A percentile compares a stretch with the other conserved stretches of the same genome.
Evolutionary conservation across 2,797 vertebrate genomes (phyloP).

Genomic region (Fistularia tabacaria): DNA sequence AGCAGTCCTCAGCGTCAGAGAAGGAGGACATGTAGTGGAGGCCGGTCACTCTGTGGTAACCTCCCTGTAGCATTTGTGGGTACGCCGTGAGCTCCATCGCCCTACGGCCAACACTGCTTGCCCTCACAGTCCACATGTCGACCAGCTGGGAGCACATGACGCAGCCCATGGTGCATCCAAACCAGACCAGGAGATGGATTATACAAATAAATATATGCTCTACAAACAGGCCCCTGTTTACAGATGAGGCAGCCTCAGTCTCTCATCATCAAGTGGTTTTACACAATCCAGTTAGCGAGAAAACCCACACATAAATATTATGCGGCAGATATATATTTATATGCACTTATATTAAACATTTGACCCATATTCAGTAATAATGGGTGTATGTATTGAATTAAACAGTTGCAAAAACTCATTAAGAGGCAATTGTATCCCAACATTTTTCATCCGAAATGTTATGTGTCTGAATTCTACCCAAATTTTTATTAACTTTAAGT

Average conservation of each 20-base stretch:
- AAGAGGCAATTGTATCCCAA: too few relatives aligned
- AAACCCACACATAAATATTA: not conserved
- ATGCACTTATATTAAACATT: not conserved
- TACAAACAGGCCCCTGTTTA: not conserved
- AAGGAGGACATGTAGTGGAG: constrained; percentile 70
- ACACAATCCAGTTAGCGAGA: not conserved
- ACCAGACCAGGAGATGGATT: constrained; percentile 5
- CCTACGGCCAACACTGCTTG: constrained; percentile 37
- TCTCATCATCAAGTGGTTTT: not conserved
- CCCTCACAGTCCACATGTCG: constrained; percentile 65
- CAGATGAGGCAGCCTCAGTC: not conserved
- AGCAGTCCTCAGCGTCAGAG: constrained; percentile 67
- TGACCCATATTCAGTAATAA: too few relatives aligned
- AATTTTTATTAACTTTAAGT: too few relatives aligned
- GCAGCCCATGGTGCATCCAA: constrained; percentile 55
- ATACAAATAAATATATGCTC: constrained; percentile 16
- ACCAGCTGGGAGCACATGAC: constrained; percentile 71
- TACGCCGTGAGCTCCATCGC: constrained; percentile 64
- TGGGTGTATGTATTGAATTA: too few relatives aligned
- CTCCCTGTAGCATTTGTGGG: constrained; percentile 52
- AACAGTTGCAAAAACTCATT: too few relatives aligned
- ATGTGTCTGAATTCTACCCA: too few relatives aligned
- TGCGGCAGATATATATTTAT: not conserved
- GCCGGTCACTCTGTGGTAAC: constrained; percentile 58
- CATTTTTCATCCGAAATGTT: too few relatives aligned